Base-by-base conservation (phyloP, 2,888 invertebrate genomes). In the Augiades crinisus region DNA sequence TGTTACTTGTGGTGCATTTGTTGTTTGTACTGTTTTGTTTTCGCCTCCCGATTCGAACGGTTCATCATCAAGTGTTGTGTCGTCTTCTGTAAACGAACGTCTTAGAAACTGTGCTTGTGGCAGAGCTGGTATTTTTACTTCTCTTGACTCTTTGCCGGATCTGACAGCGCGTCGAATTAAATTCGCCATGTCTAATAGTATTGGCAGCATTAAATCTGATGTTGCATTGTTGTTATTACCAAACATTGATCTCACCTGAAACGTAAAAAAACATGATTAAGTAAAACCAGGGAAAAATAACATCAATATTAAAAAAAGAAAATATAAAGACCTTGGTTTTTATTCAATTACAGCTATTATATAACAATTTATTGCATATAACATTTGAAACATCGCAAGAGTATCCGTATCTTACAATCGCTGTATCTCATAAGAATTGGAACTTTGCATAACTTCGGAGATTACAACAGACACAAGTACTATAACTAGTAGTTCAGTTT, bases 101-200 rank as follows among this genome's bases (percentile, higher is more conserved):
- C 83, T 62, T 49, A 85, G 68, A 40, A 84, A 64, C 51, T 81
- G 84, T 55, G 78, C 71, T 54, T 75, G 72, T 54, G 81, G 68
- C n/a, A 7, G 27, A 8, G 50, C 30, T 34, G 46, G 36, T n/a
- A 62, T 59, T 65, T 61, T 72, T 51, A 78, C 78, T 69, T 82
- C 84, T 58, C 80, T 71, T 1, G 65, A 66, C 53, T 80, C 78
- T 61, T 84, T 82, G 56, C 78, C 76, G 24, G 86, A 71, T 50
- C 81, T 77, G 22, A 91, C 85, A 0, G 91, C 89, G 38, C 78
- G 88, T 50, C 91, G 84, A 44, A 93, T 90, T 53, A 93, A 81
- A 68, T 92, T 92, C 0, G 93, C 93, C 71, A 93, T 91, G 70
- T 94, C 93, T 61, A 91, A 84, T 53, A 92, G 89, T 56, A 93